Conservation (phyloP, 2,113 vertebrate species). For the Halcyon malimbica region DNA sequence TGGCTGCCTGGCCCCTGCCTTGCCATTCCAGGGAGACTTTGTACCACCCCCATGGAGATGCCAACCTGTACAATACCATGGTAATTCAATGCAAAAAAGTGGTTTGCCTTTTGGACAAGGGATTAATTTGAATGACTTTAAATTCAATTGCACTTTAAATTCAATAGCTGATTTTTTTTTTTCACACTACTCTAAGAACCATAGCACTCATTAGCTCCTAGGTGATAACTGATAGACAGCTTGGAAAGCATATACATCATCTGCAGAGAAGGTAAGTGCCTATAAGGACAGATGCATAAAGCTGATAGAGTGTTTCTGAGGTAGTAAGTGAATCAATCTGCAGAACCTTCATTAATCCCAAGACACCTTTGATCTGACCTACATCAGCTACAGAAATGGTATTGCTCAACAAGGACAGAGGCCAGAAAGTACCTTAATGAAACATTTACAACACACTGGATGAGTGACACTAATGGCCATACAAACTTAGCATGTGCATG, state of each 20-base stretch:
- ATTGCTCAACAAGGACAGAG: background rate
- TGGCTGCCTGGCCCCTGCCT: background rate
- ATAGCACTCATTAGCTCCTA: background rate
- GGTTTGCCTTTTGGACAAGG: background rate
- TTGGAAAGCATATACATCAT: background rate
- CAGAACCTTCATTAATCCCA: background rate
- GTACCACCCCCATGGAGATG: background rate
- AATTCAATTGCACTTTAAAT: background rate
- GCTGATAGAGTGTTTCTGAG: background rate
- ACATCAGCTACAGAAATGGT: background rate
- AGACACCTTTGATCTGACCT: background rate
- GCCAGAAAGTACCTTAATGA: background rate
- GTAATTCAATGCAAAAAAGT: background rate
- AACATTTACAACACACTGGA: background rate
- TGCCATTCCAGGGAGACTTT: background rate
- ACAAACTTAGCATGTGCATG: background rate
- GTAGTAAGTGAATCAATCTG: background rate
- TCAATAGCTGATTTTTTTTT: background rate
- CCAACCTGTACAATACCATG: rapidly evolving
- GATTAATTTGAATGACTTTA: background rate
- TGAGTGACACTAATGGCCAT: background rate
- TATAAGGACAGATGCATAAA: background rate
- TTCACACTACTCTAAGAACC: background rate
- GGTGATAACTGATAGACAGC: background rate
- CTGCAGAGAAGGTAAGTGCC: background rate